Evolutionary conservation across 2,113 vertebrate species (phyloP), one percentile per base, ranked within the genome.

Genomic region (Erythrocercus mccallii): DNA sequence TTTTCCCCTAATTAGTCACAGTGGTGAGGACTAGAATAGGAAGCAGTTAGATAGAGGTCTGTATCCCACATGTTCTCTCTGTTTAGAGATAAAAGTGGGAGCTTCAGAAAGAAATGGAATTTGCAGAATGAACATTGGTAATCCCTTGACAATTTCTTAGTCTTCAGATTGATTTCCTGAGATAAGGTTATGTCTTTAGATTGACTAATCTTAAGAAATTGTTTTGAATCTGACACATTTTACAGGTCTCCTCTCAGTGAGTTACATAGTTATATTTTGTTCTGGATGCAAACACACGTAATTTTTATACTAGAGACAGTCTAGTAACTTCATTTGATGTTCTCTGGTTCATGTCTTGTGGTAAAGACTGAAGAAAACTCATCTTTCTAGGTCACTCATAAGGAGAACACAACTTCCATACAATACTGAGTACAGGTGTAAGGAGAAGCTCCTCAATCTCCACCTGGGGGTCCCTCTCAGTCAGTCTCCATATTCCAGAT

Each of bases 401-500:
- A 12, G 28, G 24, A 28, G 90, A 80, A 64, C 13, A 15, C 25
- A 74, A 15, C 11, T 69, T 65, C 31, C 53, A 33, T 44, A 17
- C 2, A 5, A 2, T 51, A 9, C 13, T 47, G 10, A 65, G 50
- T 51, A 58, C 7, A 64, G 18, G 4, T 65, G 28, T 51, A 37
- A 82, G 35, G 74, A 57, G 45, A 12, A 77, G 15, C 12, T 91
- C 81, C 53, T 80, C 27, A 62, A 10, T 44, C 9, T 68, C 15
- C 31, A 7, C 30, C 8, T 17, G 14, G 2, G 3, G 2, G 3
- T 58, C 19, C 11, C 2, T n/a, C 44, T 76, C 57, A 6, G 11
- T 62, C 30, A 64, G 22, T 31, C 20, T 72, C n/a, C 9, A 27
- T 4, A 21, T 12, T 71, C 64, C 62, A 83, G 18, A 51, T 47